phyloP scores from a whole-genome alignment of 2,797 vertebrate species.

The Gymnopithys bicolor region DNA sequence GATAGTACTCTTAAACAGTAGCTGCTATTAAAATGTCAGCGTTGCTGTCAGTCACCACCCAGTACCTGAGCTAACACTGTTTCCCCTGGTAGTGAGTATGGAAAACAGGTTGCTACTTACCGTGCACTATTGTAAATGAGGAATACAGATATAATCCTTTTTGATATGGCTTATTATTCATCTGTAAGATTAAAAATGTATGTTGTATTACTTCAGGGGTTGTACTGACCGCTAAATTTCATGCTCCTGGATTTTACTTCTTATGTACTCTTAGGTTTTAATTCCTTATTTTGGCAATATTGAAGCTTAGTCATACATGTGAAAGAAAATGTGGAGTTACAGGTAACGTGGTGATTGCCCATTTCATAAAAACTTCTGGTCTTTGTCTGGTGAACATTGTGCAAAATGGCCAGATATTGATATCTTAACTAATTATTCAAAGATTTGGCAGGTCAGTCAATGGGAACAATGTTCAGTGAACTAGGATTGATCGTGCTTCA shows the following conservation, averaged over 20 bases:
- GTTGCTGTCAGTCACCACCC: constrained; percentile 35
- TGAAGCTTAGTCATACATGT: neutral
- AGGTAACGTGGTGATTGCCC: neutral
- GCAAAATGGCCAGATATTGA: constrained; percentile 41
- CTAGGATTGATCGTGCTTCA: constrained; percentile 76
- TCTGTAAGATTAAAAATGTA: constrained; percentile 33
- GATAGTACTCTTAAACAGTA: constrained; percentile 42
- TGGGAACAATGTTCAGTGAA: constrained; percentile 54
- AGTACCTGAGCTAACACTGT: neutral
- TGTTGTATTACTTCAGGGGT: constrained; percentile 22
- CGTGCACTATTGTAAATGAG: constrained; percentile 33
- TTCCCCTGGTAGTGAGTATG: neutral
- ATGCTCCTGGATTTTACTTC: constrained; percentile 24
- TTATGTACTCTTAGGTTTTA: neutral
- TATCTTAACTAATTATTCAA: constrained; percentile 73
- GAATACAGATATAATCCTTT: constrained; percentile 46
- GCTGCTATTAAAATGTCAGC: constrained; percentile 62
- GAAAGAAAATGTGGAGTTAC: neutral
- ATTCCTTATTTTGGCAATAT: neutral
- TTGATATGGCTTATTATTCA: constrained; percentile 45
- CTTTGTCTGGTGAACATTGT: constrained; percentile 28
- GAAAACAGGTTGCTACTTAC: constrained; percentile 7
- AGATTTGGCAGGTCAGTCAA: constrained; percentile 68
- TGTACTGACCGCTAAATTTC: constrained; percentile 38
- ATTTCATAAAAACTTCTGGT: constrained; percentile 3